Evolutionary conservation across 2,888 invertebrate species (phyloP).

Genomic region (Argynnis bischoffii): DNA sequence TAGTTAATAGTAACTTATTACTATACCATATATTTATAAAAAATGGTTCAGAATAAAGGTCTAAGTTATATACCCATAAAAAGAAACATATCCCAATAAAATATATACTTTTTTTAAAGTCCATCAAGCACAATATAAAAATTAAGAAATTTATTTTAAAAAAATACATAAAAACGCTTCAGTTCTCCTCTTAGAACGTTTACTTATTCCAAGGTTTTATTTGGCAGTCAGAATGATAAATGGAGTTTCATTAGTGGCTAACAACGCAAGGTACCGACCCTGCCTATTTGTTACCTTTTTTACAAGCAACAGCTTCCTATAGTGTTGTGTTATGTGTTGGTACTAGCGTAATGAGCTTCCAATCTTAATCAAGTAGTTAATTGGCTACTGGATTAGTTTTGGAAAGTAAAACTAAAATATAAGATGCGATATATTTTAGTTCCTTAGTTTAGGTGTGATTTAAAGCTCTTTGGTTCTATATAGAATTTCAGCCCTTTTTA

Average conservation of each 20-base stretch:
- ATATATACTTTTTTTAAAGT: too few species aligned
- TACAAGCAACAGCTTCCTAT: slow-evolving; percentile 34
- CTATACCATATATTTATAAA: too few species aligned
- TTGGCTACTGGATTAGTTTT: slow-evolving; percentile 1
- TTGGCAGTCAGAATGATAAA: slow-evolving; percentile 76
- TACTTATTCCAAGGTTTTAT: slow-evolving; percentile 62
- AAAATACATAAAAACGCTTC: background rate
- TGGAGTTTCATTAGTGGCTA: slow-evolving; percentile 72
- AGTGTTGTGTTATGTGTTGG: slow-evolving; percentile 8
- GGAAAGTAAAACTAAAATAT: background rate
- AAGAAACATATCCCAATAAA: too few species aligned
- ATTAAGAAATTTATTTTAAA: background rate
- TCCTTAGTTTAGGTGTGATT: too few species aligned
- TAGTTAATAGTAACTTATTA: too few species aligned
- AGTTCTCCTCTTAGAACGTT: slow-evolving; percentile 36
- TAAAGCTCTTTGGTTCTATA: too few species aligned
- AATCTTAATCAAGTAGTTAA: slow-evolving; percentile 18
- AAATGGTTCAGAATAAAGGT: too few species aligned
- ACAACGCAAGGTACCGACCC: slow-evolving; percentile 52
- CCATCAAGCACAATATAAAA: too few species aligned
- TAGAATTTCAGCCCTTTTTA: too few species aligned
- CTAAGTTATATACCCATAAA: too few species aligned
- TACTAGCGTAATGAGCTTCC: slow-evolving; percentile 10
- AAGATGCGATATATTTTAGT: too few species aligned
- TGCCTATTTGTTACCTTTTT: slow-evolving; percentile 61